Percentiles rank a stretch among this genome's conserved stretches.
Evolutionary conservation across 2,113 vertebrate species (phyloP).

Genomic region (Malurus alboscapulatus): DNA sequence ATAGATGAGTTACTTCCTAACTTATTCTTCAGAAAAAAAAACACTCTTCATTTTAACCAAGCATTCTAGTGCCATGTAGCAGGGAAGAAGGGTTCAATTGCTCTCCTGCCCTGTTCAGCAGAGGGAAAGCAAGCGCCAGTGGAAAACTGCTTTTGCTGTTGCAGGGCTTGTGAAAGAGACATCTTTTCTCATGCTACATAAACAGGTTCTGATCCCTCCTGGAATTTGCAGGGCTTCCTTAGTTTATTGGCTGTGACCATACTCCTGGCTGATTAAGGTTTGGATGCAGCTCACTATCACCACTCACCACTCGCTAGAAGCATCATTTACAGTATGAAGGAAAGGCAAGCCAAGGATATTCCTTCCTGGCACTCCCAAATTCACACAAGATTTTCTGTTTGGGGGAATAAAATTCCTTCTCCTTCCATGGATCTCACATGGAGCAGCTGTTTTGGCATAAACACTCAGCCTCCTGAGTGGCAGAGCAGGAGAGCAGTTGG

Average conservation of each 20-base stretch:
- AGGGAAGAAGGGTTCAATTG: background rate
- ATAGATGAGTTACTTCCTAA: background rate
- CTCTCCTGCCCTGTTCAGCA: background rate
- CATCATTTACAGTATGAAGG: background rate
- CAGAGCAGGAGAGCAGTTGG: background rate
- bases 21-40: background rate
- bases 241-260: conserved; percentile 23
- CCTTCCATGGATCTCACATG: background rate
- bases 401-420: background rate
- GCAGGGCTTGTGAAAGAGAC: background rate
- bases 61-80: background rate
- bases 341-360: conserved; percentile 30
- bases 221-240: background rate
- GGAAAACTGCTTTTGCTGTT: background rate
- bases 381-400: background rate
- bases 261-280: background rate
- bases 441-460: conserved; percentile 12
- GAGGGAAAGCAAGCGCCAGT: background rate
- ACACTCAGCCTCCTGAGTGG: background rate
- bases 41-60: background rate
- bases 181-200: background rate
- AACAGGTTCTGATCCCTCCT: background rate
- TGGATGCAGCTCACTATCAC: background rate
- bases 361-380: conserved; percentile 1
- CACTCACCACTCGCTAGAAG: background rate